Evolutionary conservation across 2,888 invertebrate genomes (phyloP), one percentile per base, ranked within the genome.

Genomic region (Hydrotaea diabolus): DNA sequence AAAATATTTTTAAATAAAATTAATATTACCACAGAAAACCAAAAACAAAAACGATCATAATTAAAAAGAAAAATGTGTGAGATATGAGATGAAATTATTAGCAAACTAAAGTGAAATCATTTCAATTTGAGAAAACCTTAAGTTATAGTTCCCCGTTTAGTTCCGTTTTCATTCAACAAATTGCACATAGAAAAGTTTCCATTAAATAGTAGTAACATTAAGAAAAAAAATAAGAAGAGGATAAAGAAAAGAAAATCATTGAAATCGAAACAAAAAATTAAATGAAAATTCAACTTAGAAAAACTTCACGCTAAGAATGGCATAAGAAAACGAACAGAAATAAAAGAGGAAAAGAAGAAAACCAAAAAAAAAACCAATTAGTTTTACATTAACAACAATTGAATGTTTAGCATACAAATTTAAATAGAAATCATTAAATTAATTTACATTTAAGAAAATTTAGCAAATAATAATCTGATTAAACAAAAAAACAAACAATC

Each of bases 371-470:
- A 39, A 59, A 15, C 23, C 21, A 23, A 46, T 23, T 69, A 43
- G 69, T 69, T 69, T 21, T 69, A 69, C 69, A 69, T 69, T 23
- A 69, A 39, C 66, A 69, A 43, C 66, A 69, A 43, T 69, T 69
- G 23, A 69, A 69, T 69, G 69, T 69, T 69, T 69, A 69, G 69
- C 69, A 69, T 69, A 43, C 43, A 3, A 43, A 69, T 69, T 46
- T 69, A 69, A 31, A 43, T 69, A 69, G 69, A 69, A 66, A 69
- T 21, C 39, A 23, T 69, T 69, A 46, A 69, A 66, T 13, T 39
- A 43, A 66, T 19, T 66, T 39, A 66, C 39, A 66, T 19, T 39
- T 43, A 39, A 66, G 43, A 11, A 39, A 69, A 69, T 46, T 69
- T 69, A 69, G 46, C 11, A 21, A 43, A 21, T 69, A 69, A 46